Evolutionary conservation across 2,113 vertebrate species (phyloP), one percentile per base, ranked within the genome.

Genomic region (Grallaria varia): DNA sequence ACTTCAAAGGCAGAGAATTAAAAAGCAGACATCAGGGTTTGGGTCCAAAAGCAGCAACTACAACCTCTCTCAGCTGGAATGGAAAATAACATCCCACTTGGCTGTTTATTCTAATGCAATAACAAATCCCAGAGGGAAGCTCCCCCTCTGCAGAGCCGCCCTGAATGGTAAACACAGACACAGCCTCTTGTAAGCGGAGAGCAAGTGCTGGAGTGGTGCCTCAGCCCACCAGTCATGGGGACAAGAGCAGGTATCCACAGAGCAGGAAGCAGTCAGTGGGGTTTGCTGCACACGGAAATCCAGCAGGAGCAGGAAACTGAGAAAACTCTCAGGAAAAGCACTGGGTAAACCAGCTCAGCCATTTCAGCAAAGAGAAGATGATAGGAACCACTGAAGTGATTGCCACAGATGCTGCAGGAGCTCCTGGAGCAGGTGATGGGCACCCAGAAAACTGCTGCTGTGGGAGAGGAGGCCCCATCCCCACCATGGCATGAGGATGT

Each of bases 401-500:
- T 4, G 47, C 49, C 4, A 1, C 8, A 6, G 77, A 33, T 72
- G 84, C 59, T 84, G 21, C 49, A 39, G 71, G 53, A 87, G 53
- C 31, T 14, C 50, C 81, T 45, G 58, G 59, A 73, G 55, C 37
- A 56, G n/a, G 52, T 3, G 0, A 49, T 2, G 31, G 45, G 73
- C 33, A 59, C 66, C 39, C 21, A 2, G 22, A 52, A 6, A 60
- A 33, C 30, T 74, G 39, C 67, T 77, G 44, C 28, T 25, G 66
- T 6, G 25, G 19, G 33, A 63, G 27, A 37, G 14, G 21, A 47
- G 14, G 2, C 1, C 39, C 40, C 7, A 2, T 17, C 21, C 58
- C 23, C 0, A 0, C 40, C 20, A 64, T 1, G 2, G 42, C 37
- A 35, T 0, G 0, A 39, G 55, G 69, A 49, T 35, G 37, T 6